phyloP scores from a whole-genome alignment of 2,888 invertebrate genomes.

The Chrysotoxum bicinctum region DNA sequence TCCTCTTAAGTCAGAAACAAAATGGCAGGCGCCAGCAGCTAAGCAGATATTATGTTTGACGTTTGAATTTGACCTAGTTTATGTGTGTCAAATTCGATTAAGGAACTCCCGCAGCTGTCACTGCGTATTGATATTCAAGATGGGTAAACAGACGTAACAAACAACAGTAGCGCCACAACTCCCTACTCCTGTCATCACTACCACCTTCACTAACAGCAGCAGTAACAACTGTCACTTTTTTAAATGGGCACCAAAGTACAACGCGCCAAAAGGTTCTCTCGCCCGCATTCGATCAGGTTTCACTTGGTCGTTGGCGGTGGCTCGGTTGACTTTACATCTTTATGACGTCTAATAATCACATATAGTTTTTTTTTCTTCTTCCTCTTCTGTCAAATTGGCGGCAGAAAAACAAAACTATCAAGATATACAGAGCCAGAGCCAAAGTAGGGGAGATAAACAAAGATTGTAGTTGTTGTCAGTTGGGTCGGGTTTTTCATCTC shows the following conservation, averaged over 20 bases:
- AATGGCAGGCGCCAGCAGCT: constrained; percentile 16
- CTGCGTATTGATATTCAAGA: constrained; percentile 22
- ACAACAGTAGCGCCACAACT: constrained; percentile 28
- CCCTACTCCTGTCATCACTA: neutral
- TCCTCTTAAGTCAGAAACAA: constrained; percentile 38
- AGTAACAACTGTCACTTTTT: constrained; percentile 27
- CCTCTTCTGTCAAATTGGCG: constrained; percentile 54
- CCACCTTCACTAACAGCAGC: neutral
- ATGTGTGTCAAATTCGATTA: constrained; percentile 1
- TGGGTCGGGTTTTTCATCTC: constrained; percentile 68
- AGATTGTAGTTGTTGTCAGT: constrained; percentile 53
- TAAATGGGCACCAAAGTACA: constrained; percentile 2
- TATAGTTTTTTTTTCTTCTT: constrained; percentile 3
- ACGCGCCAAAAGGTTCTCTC: constrained; percentile 58
- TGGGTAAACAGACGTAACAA: constrained; percentile 29
- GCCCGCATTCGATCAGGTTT: constrained; percentile 68
- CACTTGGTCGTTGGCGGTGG: neutral
- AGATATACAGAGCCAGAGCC: neutral
- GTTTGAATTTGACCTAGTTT: constrained; percentile 52
- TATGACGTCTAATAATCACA: constrained; percentile 66
- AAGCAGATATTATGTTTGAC: neutral
- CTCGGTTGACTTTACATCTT: constrained; percentile 64
- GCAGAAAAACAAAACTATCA: constrained; percentile 32
- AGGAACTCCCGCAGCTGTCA: constrained; percentile 21
- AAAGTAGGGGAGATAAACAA: constrained; percentile 19